Percentiles rank a stretch among this genome's conserved stretches.
phyloP scores from a whole-genome alignment of 2,888 invertebrate species.

The Drosophila yooni region DNA sequence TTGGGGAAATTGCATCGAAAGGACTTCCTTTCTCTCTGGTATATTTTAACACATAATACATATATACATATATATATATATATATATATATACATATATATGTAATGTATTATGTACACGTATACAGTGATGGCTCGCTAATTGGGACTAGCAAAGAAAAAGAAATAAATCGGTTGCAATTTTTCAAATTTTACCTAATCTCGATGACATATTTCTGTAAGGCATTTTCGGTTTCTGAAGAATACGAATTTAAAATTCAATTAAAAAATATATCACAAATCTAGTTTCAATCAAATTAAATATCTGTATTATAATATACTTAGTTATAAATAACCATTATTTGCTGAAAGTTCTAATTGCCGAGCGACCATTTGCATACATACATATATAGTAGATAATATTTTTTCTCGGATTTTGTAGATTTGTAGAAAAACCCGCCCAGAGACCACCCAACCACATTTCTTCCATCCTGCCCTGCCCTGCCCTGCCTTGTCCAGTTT shows the following conservation, averaged over 20 bases:
- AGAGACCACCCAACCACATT: background rate
- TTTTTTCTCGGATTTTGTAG: constrained; percentile 14
- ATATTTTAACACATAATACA: background rate
- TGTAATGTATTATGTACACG: background rate
- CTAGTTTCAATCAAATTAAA: background rate
- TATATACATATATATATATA: background rate
- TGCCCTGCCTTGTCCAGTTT: constrained; percentile 9
- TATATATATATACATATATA: background rate
- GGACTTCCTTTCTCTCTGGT: background rate
- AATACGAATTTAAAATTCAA: constrained; percentile 6
- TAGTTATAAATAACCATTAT: background rate
- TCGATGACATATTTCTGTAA: too few relatives aligned
- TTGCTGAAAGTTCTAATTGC: background rate
- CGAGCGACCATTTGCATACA: constrained; percentile 7
- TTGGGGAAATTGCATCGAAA: background rate
- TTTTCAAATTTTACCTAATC: too few relatives aligned
- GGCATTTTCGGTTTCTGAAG: background rate
- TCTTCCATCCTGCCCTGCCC: constrained; percentile 6
- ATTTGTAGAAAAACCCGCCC: constrained; percentile 7
- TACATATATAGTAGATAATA: constrained; percentile 1
- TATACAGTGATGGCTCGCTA: constrained; percentile 15
- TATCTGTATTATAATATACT: background rate
- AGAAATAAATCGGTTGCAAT: too few relatives aligned
- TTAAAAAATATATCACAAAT: background rate
- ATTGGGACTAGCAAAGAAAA: constrained; percentile 1